phyloP scores from a whole-genome alignment of 2,888 invertebrate genomes.

The Pseudococcus viburni region DNA sequence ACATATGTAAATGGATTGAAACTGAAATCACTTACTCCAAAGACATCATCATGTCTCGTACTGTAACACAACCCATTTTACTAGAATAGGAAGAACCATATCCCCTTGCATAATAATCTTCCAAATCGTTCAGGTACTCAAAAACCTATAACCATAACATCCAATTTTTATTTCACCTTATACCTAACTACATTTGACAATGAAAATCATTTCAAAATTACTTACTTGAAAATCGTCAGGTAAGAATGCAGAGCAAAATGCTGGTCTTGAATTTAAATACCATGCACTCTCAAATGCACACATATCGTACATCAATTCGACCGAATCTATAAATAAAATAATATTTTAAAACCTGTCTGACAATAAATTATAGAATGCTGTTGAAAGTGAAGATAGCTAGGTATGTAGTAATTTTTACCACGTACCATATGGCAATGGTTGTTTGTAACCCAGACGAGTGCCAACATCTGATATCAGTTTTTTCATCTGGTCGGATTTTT shows the following conservation, averaged over 20 bases:
- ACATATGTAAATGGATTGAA: neutral
- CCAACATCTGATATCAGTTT: constrained; percentile 76
- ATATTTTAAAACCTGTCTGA: neutral
- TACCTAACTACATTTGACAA: neutral
- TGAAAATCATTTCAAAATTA: constrained; percentile 63
- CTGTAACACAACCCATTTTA: constrained; percentile 80
- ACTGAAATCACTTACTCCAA: constrained; percentile 74
- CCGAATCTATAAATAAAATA: constrained; percentile 70
- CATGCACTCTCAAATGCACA: constrained; percentile 87
- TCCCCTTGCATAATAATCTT: constrained; percentile 82
- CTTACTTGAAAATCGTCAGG: constrained; percentile 77
- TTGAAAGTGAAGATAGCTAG: no score
- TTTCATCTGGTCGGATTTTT: constrained; percentile 72
- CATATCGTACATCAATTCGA: constrained; percentile 82
- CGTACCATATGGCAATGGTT: constrained; percentile 72
- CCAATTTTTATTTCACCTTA: neutral
- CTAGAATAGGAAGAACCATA: constrained; percentile 80
- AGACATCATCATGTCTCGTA: constrained; percentile 81
- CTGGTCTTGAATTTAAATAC: constrained; percentile 76
- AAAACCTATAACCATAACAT: constrained; percentile 72
- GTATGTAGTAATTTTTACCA: neutral
- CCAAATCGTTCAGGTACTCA: constrained; percentile 85
- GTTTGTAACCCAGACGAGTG: constrained; percentile 78
- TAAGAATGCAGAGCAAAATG: constrained; percentile 86
- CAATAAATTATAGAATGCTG: neutral